phyloP scores from a whole-genome alignment of 2,797 vertebrate genomes.

The Staurois parvus region DNA sequence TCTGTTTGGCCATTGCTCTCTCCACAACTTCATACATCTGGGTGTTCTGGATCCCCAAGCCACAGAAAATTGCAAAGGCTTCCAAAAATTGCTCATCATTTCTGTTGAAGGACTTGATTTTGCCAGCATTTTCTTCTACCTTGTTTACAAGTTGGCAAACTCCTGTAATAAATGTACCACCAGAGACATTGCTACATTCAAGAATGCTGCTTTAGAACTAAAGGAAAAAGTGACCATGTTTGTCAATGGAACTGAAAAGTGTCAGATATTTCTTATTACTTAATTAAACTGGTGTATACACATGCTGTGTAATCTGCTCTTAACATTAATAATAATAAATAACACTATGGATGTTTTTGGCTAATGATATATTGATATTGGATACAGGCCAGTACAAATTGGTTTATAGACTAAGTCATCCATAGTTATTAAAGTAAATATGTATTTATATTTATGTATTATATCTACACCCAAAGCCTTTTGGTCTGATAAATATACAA shows the following conservation, averaged over 20 bases:
- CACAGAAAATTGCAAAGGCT: slow-evolving; percentile 98
- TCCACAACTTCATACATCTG: slow-evolving; percentile 98
- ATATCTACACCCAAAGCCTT: no score
- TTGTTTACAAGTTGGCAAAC: slow-evolving; percentile 97
- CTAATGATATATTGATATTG: no score
- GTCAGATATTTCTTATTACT: slow-evolving; percentile 7
- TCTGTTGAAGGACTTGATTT: slow-evolving; percentile 91
- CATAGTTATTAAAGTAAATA: no score
- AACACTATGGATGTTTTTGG: no score
- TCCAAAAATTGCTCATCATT: slow-evolving; percentile 98
- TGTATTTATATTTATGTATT: no score
- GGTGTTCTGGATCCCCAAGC: slow-evolving; percentile 96
- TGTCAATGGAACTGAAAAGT: neutral
- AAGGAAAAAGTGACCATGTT: neutral
- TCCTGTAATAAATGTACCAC: slow-evolving; percentile 73
- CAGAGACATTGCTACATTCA: slow-evolving; percentile 24
- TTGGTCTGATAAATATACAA: no score
- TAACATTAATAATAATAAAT: neutral
- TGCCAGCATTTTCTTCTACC: slow-evolving; percentile 86
- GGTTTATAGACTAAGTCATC: no score
- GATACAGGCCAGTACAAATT: no score
- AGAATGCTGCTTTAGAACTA: slow-evolving; percentile 29
- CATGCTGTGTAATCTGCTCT: neutral
- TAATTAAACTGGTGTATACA: slow-evolving; percentile 3
- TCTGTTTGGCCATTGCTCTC: slow-evolving; percentile 95